Evolutionary conservation across 2,113 vertebrate genomes (phyloP), one percentile per base, ranked within the genome.

Genomic region (Pontoporia blainvillei): DNA sequence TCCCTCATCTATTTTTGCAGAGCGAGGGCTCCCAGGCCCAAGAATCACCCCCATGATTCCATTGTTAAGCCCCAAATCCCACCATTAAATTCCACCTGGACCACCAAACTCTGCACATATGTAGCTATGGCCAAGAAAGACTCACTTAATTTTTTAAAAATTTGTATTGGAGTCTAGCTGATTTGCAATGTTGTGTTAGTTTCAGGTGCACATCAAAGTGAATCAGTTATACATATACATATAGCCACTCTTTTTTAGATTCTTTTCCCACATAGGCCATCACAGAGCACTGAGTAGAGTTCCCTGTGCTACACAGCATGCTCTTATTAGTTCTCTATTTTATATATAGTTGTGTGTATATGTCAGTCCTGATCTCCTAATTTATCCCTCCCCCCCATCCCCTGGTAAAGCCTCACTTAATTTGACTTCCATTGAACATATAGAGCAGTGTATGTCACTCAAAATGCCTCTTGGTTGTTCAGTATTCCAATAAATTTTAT

Each of bases 101-200:
- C 72, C 76, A 31, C 64, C n/a, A 71, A 29, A 29, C 15, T 83
- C 61, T 73, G 25, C 49, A n/a, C 3, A 9, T 1, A 11, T 0
- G 1, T 21, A 41, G 6, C 17, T 29, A 6, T 0, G 5, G 11
- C 1, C 23, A 27, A n/a, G 9, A 15, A 27, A 41, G 9, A 15
- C 59, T 73, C 59, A 8, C 75, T 39, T 62, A 3, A 1, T 49
- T 4, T 4, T 25, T 54, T 8, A 3, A 3, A 57, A 52, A 0
- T 57, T 57, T 57, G n/a, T 57, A 57, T 57, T 57, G 54, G 18
- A 18, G 17, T 57, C 2, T 21, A 57, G 54, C 21, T 57, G 54
- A 57, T 57, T 57, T 57, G 21, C 54, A 57, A 21, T 57, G 54
- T 57, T 57, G 18, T 57, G 20, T 57, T 57, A 57, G 54, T 3